Evolutionary conservation across 2,888 invertebrate species (phyloP).

Genomic region (Eledona agricola): DNA sequence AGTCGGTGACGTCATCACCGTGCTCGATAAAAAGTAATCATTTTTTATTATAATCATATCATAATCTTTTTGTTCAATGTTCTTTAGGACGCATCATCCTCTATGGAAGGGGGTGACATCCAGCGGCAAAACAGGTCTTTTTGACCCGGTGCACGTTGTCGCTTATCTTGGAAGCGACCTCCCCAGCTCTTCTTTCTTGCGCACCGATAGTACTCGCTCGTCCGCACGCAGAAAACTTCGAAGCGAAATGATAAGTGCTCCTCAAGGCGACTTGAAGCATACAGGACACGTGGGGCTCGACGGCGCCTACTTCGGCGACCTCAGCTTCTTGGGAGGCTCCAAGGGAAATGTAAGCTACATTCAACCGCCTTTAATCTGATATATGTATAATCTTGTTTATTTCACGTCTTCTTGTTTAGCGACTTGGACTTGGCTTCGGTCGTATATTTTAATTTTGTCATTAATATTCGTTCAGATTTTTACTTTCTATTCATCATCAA

Average conservation of each 20-base stretch:
- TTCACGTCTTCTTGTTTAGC: no score
- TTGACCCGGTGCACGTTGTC: constrained; percentile 89
- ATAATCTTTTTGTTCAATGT: no score
- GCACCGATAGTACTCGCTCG: constrained; percentile 71
- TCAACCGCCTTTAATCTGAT: no score
- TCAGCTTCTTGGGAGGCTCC: constrained; percentile 75
- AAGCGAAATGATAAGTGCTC: constrained; percentile 94
- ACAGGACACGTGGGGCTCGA: constrained; percentile 95
- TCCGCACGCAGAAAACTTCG: constrained; percentile 72
- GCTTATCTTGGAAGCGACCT: constrained; percentile 84
- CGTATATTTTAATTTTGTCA: no score
- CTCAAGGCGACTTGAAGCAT: constrained; percentile 96
- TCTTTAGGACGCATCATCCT: constrained; percentile 67
- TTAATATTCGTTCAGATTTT: no score
- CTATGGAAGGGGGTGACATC: constrained; percentile 92
- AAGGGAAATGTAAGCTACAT: constrained; percentile 59
- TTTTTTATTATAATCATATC: no score
- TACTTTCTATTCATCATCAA: no score
- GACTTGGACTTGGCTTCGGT: no score
- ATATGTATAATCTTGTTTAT: no score
- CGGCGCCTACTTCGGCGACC: constrained; percentile 96
- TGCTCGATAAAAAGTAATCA: constrained; percentile 82
- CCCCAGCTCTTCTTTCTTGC: constrained; percentile 66
- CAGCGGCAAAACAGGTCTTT: constrained; percentile 91
- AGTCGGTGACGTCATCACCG: constrained; percentile 90